Evolutionary conservation across 2,888 invertebrate genomes (phyloP), one percentile per base, ranked within the genome.

Genomic region (Dasysyrphus tricinctus): DNA sequence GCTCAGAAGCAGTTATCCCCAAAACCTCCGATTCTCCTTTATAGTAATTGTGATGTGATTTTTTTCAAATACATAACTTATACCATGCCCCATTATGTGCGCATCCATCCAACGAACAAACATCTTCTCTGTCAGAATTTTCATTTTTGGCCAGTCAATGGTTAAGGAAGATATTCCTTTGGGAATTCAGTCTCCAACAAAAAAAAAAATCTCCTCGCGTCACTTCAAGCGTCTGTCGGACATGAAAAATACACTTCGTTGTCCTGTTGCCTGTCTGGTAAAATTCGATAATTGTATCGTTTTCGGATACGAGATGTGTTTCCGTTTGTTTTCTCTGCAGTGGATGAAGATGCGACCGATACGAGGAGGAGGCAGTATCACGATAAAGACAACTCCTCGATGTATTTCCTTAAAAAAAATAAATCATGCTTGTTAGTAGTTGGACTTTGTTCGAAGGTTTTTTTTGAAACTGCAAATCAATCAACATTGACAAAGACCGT

Each of bases 281-380:
- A 32, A 82, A 74, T 47, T 79, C 47, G 73, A 63, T 74, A 79
- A 83, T 83, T 79, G 79, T 83, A 74, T 82, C 61, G 73, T 69
- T 74, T 54, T 39, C 12, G 49, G 54, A 49, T 65, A 70, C 69
- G 19, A 56, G 47, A 69, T 51, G 12, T 72, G 72, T 65, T 63
- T 76, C 49, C 54, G 67, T 72, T 24, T 63, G 37, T 51, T 42
- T 16, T 32, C 32, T 16, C 19, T 16, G 7, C 29, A 39, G 24
- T 32, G 34, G 14, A 74, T 74, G 37, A 16, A 29, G 24, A 29
- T 14, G 44, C n/a, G 8, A 54, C 12, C 32, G n/a, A 29, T 24
- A 4, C 29, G 51, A 24, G 2, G 14, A 29, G 29, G 29, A 54
- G 51, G 51, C 5, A 51, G 24, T 24, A 24, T 1, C 24, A 32